Conservation (phyloP, 2,888 invertebrate species). For the Caenorhabditis angaria region DNA sequence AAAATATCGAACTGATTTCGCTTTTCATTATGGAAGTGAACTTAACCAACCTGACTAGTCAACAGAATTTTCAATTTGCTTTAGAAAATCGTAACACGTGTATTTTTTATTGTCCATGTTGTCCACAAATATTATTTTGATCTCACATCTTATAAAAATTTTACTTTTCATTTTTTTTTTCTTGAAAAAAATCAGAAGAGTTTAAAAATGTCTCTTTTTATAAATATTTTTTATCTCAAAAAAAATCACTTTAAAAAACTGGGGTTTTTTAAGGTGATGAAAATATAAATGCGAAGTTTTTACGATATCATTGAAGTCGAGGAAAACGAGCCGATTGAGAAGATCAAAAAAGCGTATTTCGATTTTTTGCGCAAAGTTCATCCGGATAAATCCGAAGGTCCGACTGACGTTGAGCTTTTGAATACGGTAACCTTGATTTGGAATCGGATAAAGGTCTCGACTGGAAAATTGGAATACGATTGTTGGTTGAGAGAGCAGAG, state of each 20-base stretch:
- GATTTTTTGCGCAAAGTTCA: constrained; percentile 54
- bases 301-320: constrained; percentile 60
- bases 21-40: constrained; percentile 28
- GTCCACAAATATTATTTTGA: background rate
- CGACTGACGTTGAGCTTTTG: constrained; percentile 19
- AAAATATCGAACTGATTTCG: constrained; percentile 33
- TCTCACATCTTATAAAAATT: background rate
- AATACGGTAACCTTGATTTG: constrained; percentile 34
- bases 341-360: constrained; percentile 65
- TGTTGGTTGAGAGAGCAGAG: constrained; percentile 67
- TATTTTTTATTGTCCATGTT: background rate
- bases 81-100: background rate
- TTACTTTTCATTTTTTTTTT: background rate
- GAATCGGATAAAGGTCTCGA: constrained; percentile 40
- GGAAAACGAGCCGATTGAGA: constrained; percentile 39
- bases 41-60: constrained; percentile 31
- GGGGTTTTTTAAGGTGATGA: constrained; percentile 4
- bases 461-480: constrained; percentile 41
- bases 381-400: constrained; percentile 57
- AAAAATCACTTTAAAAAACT: background rate
- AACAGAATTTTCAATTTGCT: background rate
- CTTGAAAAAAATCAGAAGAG: background rate
- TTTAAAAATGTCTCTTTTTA: background rate
- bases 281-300: constrained; percentile 59
- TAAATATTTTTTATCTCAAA: background rate